Base-by-base conservation (phyloP, 1,140 invertebrate species). In the Hyposmocoma kahamanoa region DNA sequence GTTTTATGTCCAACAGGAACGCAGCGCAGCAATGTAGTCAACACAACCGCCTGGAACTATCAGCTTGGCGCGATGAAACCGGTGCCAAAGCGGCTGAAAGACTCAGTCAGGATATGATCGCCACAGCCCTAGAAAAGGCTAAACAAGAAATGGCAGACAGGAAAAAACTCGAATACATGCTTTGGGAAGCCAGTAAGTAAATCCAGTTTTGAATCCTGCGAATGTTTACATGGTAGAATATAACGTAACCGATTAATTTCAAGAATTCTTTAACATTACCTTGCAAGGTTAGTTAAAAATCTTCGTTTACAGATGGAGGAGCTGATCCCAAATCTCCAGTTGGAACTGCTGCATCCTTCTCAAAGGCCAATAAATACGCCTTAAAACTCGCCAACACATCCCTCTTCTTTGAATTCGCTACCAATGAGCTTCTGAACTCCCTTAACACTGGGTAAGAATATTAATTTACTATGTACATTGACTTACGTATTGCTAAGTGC, bases 271-370 rank as follows among this genome's bases (percentile, higher is more conserved):
- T 2, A 1, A 2, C 13, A 17, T 17, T n/a, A 36, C 4, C 32
- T 3, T 3, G n/a, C n/a, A 34, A 17, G 15, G 2, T 1, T 17
- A 1, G 32, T 36, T 13, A 36, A 13, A 36, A 36, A 2, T 2
- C 15, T 1, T 36, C n/a, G 9, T 36, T 36, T 36, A 10, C 59
- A 92, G 92, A 89, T 74, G 91, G 91, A 53, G 92, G 91, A 60
- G 90, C 93, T 0, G 94, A 96, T 76, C 93, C 94, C 0, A 94
- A 94, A 66, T 96, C 95, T 1, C 90, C 95, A 3, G 89, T 91
- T n/a, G 95, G 95, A 2, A 95, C 91, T 0, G 94, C 94, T 11
- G 95, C 94, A 0, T 95, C 94, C 6, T 96, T 97, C 81, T 95
- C 93, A 28, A 94, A 96, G 62, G 94, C 95, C 1, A 97, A 95